Evolutionary conservation across 23 tunicate species (phyloP), one percentile per base, ranked within the genome.

Genomic region (Phallusia fumigata): DNA sequence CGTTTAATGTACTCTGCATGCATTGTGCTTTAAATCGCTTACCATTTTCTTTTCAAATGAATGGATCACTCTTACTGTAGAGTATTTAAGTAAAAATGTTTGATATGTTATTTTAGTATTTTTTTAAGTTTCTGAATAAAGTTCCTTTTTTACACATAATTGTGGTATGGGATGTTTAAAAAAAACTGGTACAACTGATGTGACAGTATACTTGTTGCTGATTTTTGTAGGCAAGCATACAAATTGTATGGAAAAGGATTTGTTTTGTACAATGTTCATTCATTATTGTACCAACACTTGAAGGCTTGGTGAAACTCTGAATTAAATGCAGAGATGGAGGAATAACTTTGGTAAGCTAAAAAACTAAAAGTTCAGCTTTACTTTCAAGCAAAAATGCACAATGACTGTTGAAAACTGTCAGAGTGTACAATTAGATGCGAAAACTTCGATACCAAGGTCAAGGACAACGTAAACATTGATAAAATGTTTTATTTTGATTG

Each of bases 131-230:
- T 30, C 32, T n/a, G n/a, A n/a, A n/a, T n/a, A n/a, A n/a, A n/a
- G n/a, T n/a, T n/a, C n/a, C n/a, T n/a, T n/a, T n/a, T n/a, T n/a
- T n/a, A n/a, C n/a, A n/a, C n/a, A n/a, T n/a, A n/a, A n/a, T n/a
- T 40, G 35, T 50, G 36, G 86, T 79, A 83, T 83, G 86, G 11
- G 79, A 30, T 53, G 45, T 45, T 51, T 83, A 28, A 52, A 64
- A 0, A 40, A 65, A 3, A 30, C 69, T 30, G 30, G 22, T 18
- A 74, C 36, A 31, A 5, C 10, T 30, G 72, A 74, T 83, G 79
- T 69, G 15, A 3, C 15, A 13, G 28, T 73, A 18, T 83, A 79
- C 32, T 2, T 34, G 10, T 83, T 19, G 18, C 5, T 74, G 79
- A 83, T 31, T 83, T 83, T 83, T 74, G 65, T 36, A 33, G 50